phyloP scores from a whole-genome alignment of 2,888 invertebrate species.

The Escarpia spicata region DNA sequence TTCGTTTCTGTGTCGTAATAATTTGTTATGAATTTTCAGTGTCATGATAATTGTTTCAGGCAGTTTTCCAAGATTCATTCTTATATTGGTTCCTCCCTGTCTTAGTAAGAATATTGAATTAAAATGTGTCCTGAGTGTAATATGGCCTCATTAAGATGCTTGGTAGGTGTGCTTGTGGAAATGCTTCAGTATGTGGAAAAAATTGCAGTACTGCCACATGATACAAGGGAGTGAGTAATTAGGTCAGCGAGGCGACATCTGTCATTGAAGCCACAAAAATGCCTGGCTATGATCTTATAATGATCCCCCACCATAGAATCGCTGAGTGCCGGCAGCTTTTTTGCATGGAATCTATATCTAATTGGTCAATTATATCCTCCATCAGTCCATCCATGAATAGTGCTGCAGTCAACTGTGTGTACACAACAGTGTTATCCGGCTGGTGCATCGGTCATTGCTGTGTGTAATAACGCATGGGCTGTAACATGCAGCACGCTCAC shows the following conservation, averaged over 20 bases:
- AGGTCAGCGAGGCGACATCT: not conserved
- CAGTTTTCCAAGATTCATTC: not conserved
- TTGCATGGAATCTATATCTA: slow-evolving; percentile 4
- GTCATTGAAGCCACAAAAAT: slow-evolving; percentile 8
- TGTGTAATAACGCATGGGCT: not conserved
- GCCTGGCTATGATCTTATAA: not conserved
- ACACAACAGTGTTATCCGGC: not conserved
- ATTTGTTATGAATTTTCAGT: not conserved
- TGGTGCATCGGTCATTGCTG: not conserved
- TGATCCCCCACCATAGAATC: not conserved
- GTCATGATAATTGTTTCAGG: not conserved
- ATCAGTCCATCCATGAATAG: not conserved
- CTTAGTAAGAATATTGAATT: not conserved
- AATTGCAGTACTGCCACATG: not conserved
- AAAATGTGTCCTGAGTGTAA: not conserved
- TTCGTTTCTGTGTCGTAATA: not conserved
- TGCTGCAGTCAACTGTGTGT: not conserved
- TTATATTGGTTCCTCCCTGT: not conserved
- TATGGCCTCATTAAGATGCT: not conserved
- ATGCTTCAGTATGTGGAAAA: not conserved
- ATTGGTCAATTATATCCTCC: not conserved
- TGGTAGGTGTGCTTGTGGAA: not conserved
- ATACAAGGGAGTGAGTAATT: not conserved
- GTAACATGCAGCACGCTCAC: not conserved
- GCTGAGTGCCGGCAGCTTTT: not conserved